Evolutionary conservation across 2,113 vertebrate species (phyloP).

Genomic region (Microtus montanus): DNA sequence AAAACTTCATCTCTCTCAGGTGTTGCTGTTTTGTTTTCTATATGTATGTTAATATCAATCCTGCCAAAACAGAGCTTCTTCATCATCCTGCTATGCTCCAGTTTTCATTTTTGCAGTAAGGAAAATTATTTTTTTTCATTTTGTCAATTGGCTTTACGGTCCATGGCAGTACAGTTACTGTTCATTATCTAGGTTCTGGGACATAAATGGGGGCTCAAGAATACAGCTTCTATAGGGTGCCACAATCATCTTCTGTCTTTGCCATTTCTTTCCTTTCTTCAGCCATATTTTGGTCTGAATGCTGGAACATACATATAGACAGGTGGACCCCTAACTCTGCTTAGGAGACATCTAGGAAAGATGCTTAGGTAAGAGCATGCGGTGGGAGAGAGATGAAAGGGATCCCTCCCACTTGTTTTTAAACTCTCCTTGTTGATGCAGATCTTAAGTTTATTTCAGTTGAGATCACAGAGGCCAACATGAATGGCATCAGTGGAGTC

Average conservation of each 20-base stretch:
- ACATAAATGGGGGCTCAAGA: background rate
- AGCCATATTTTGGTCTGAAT: background rate
- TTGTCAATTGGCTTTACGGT: rapidly evolving
- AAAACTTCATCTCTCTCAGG: background rate
- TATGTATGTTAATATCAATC: background rate
- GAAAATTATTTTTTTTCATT: background rate
- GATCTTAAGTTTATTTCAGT: background rate
- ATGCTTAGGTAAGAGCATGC: rapidly evolving
- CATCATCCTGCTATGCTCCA: background rate
- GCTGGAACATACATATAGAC: background rate
- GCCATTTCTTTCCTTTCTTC: background rate
- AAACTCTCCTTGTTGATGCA: background rate
- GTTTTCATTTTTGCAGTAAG: background rate
- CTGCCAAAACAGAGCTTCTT: background rate
- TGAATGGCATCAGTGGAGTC: background rate
- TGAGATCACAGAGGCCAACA: background rate
- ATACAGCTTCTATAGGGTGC: background rate
- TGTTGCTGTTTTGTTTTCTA: background rate
- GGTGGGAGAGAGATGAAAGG: background rate
- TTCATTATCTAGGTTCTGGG: background rate
- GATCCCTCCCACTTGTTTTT: background rate
- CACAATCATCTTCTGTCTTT: background rate
- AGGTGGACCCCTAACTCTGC: too few species aligned
- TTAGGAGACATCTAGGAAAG: background rate
- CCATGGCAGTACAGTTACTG: background rate